phyloP scores from a whole-genome alignment of 2,797 vertebrate species.

The Danionella dracula region DNA sequence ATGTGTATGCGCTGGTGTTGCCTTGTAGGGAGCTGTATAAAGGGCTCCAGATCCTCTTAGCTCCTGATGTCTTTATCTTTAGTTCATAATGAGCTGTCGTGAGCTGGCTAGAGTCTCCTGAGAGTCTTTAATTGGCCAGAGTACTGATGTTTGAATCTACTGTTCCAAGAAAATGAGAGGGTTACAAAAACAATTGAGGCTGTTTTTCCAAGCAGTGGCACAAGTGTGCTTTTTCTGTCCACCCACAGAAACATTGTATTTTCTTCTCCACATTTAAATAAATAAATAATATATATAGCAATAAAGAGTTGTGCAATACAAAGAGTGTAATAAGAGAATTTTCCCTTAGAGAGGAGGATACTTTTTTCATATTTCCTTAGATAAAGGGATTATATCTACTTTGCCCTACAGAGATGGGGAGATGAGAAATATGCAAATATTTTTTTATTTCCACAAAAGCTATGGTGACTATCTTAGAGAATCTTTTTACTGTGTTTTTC shows the following conservation, averaged over 20 bases:
- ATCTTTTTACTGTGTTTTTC: too few species aligned
- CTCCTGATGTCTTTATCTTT: not conserved
- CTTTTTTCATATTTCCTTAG: too few species aligned
- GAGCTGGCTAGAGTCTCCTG: not conserved
- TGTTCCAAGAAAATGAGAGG: slow-evolving; percentile 2
- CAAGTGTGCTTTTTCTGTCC: not conserved
- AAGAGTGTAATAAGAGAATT: too few species aligned
- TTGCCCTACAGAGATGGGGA: too few species aligned
- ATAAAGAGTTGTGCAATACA: too few species aligned
- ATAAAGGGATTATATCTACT: too few species aligned
- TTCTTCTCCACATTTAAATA: not conserved
- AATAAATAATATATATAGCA: too few species aligned
- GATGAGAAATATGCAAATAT: too few species aligned
- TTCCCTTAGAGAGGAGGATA: too few species aligned
- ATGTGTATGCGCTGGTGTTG: not conserved
- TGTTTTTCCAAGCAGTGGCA: slow-evolving; percentile 1
- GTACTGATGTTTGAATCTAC: not conserved
- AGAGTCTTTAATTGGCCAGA: slow-evolving; percentile 8
- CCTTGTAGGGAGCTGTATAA: not conserved
- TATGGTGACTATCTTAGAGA: too few species aligned
- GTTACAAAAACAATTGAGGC: slow-evolving; percentile 21
- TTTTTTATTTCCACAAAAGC: too few species aligned
- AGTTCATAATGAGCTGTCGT: slow-evolving; percentile 8
- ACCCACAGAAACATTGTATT: not conserved
- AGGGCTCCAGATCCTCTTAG: not conserved